Conservation (phyloP, 2,113 vertebrate species). For the Trogon surrucura region DNA sequence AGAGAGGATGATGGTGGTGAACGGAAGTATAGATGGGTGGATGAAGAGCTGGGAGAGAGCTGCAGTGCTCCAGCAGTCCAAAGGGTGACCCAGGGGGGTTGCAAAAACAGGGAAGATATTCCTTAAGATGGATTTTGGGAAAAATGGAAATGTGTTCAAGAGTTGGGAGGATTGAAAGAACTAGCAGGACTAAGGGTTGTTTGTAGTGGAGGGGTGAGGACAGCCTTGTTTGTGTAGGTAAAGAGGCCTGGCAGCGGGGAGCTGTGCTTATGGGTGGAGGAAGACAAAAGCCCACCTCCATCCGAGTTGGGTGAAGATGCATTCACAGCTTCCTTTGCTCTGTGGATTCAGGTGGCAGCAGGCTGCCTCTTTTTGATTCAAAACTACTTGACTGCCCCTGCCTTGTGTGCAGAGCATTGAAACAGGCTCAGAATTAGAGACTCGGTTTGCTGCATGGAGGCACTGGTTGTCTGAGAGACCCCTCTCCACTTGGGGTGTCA, state of each 20-base stretch:
- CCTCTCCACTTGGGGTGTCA: rapidly evolving
- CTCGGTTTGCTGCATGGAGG: rapidly evolving
- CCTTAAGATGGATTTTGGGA: neutral
- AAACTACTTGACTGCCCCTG: neutral
- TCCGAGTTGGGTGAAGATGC: neutral
- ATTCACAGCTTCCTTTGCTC: neutral
- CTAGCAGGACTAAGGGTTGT: neutral
- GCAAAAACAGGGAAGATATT: neutral
- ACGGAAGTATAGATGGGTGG: neutral
- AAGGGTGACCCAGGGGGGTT: neutral
- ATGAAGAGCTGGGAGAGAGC: neutral
- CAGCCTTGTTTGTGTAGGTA: neutral
- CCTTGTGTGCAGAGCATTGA: neutral
- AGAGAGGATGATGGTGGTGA: neutral
- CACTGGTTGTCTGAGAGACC: neutral
- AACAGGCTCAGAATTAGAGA: neutral
- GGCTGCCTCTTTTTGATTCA: neutral
- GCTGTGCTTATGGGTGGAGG: rapidly evolving
- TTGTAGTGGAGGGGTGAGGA: neutral
- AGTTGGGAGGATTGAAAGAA: neutral
- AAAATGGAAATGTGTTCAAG: neutral
- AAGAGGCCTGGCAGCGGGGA: neutral
- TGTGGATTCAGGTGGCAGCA: neutral
- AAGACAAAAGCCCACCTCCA: neutral
- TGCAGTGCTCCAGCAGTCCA: neutral